Conservation (phyloP, 2,888 invertebrate genomes). For the Cyclophora punctaria region DNA sequence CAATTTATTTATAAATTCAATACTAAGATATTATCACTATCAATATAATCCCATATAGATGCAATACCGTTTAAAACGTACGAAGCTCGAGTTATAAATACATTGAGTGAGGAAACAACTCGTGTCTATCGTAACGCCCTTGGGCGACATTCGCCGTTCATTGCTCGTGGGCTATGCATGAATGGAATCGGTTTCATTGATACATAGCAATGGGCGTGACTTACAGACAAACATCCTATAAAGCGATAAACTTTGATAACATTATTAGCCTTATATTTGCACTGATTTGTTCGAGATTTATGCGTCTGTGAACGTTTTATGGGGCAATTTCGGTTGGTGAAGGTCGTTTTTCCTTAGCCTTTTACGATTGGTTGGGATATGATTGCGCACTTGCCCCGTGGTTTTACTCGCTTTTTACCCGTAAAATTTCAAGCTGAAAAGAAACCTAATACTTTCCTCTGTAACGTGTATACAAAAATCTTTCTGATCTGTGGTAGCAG, state of each 20-base stretch:
- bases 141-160: slow-evolving; percentile 40
- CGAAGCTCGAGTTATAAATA: slow-evolving; percentile 18
- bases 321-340: background rate
- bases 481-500: too few species aligned
- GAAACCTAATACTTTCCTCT: too few species aligned
- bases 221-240: slow-evolving; percentile 3
- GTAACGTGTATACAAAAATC: too few species aligned
- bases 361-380: too few species aligned
- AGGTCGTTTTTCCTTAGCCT: background rate
- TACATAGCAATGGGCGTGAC: slow-evolving; percentile 43
- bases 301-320: background rate
- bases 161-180: slow-evolving; percentile 45
- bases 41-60: background rate
- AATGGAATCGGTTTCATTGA: slow-evolving; percentile 56
- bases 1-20: too few species aligned
- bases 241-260: slow-evolving; percentile 8
- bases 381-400: too few species aligned
- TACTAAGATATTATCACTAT: too few species aligned
- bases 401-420: too few species aligned
- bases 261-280: slow-evolving; percentile 2
- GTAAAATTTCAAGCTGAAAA: too few species aligned
- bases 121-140: slow-evolving; percentile 40
- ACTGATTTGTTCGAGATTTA: slow-evolving; percentile 2
- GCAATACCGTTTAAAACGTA: background rate
- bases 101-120: slow-evolving; percentile 28